phyloP scores from a whole-genome alignment of 2,113 vertebrate genomes.

The Lepisosteus oculatus region DNA sequence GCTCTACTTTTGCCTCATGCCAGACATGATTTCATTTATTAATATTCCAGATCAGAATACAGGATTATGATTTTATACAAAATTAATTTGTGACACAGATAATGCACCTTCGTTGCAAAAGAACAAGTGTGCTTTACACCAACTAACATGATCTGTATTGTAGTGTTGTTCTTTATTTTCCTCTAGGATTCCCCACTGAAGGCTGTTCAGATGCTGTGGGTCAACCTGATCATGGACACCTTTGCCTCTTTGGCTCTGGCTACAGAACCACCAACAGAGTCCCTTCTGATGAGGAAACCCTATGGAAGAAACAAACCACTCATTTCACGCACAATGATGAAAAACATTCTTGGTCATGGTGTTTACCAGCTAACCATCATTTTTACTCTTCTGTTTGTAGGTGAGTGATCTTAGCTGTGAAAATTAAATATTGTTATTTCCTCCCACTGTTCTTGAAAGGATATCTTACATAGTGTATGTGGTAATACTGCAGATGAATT shows the following conservation, averaged over 20 bases:
- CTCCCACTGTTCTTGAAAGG: background rate
- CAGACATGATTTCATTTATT: too few species aligned
- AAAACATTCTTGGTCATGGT: slow-evolving; percentile 92
- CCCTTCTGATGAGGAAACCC: slow-evolving; percentile 82
- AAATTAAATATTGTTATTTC: background rate
- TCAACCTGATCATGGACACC: slow-evolving; percentile 96
- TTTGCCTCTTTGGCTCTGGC: slow-evolving; percentile 93
- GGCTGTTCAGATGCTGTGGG: slow-evolving; percentile 97
- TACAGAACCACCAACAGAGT: slow-evolving; percentile 88
- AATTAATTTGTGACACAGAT: too few species aligned
- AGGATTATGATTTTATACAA: too few species aligned
- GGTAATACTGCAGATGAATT: too few species aligned
- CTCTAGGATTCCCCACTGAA: slow-evolving; percentile 90
- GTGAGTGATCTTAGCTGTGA: slow-evolving; percentile 54
- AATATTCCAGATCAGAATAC: too few species aligned
- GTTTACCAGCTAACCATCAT: slow-evolving; percentile 92
- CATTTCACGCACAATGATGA: slow-evolving; percentile 96
- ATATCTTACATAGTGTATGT: too few species aligned
- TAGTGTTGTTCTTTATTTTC: background rate
- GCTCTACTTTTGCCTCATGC: too few species aligned
- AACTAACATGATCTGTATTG: background rate
- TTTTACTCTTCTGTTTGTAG: slow-evolving; percentile 88
- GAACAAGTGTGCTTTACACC: background rate
- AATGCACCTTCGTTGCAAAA: too few species aligned
- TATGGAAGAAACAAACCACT: slow-evolving; percentile 95